phyloP scores from a whole-genome alignment of 1,140 invertebrate species.

The Conus ventricosus region DNA sequence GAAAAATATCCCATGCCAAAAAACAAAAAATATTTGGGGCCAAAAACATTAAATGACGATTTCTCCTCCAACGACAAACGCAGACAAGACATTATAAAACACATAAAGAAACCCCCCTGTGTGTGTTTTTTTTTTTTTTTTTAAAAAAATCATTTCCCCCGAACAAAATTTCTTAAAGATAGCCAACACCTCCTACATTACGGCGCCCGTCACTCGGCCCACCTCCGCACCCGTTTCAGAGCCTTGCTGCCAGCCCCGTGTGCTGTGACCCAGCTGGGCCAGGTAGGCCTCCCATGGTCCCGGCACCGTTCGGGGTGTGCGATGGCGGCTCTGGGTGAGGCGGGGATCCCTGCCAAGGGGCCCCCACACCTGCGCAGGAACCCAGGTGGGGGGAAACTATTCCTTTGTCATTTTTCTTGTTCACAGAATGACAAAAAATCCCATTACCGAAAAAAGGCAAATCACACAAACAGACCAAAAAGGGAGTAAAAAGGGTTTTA shows the following conservation, averaged over 20 bases:
- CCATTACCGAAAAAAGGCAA: too few relatives aligned
- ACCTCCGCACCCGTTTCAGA: constrained; percentile 81
- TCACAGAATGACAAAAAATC: too few relatives aligned
- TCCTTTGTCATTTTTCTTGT: too few relatives aligned
- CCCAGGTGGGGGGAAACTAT: background rate
- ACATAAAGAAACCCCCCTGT: too few relatives aligned
- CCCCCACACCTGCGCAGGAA: constrained; percentile 67
- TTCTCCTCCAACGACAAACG: too few relatives aligned
- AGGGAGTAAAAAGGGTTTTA: too few relatives aligned
- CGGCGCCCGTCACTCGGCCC: constrained; percentile 85
- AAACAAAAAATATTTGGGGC: too few relatives aligned
- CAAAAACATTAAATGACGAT: too few relatives aligned
- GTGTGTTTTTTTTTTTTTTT: too few relatives aligned
- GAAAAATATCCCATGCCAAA: too few relatives aligned
- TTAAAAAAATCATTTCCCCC: constrained; percentile 82
- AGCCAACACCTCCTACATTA: constrained; percentile 87
- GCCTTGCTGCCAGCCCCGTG: constrained; percentile 83
- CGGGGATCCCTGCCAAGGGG: constrained; percentile 63
- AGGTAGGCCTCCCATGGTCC: constrained; percentile 51
- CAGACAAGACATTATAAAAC: too few relatives aligned
- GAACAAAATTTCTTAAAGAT: constrained; percentile 92
- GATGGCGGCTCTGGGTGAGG: constrained; percentile 70
- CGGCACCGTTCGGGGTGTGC: constrained; percentile 66
- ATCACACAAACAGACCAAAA: too few relatives aligned
- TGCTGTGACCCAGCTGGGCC: constrained; percentile 45